Evolutionary conservation across 2,888 invertebrate genomes (phyloP), one percentile per base, ranked within the genome.

Genomic region (Eristalis tenax): DNA sequence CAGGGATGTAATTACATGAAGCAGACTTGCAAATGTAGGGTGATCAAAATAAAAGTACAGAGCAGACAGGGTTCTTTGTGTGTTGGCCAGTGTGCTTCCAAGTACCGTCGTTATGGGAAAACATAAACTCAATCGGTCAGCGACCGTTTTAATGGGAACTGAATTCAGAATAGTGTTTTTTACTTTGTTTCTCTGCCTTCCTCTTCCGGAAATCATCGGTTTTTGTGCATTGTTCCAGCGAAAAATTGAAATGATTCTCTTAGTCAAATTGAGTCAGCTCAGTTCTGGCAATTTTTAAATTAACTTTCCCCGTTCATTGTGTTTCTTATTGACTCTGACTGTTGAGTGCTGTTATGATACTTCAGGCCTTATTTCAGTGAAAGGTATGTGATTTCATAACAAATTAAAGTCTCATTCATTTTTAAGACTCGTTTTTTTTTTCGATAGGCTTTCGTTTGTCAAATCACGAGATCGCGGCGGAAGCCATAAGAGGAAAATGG

Each of bases 1-100:
- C 38, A 11, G 38, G 61, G 40, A 69, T 61, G 32, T 77, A 76
- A 82, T 65, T 70, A 65, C 13, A 35, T 38, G 63, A 74, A 64
- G 43, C 56, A 35, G 56, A 68, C 76, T 59, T 38, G 13, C 38
- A 35, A 22, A 38, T 56, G 75, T 18, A 23, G 64, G 43, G 38
- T 32, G 59, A 40, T 38, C 28, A 43, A 65, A 56, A 35, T 65
- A 69, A 57, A 6, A 10, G 32, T 32, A 32, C 32, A 32, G 32
- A 32, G 32, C 32, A 32, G 32, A 1, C 23, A 10, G 59, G 23
- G 26, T 4, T 26, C 59, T 32, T 10, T 26, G 59, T 26, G 1
- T 13, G 13, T 13, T 59, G 5, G 4, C 56, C 56, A 56, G n/a
- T 26, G 59, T 57, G 57, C 57, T 23, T 11, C 57, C 15, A 59